Conservation (phyloP, 1,140 invertebrate genomes). For the Apis mellifera region DNA sequence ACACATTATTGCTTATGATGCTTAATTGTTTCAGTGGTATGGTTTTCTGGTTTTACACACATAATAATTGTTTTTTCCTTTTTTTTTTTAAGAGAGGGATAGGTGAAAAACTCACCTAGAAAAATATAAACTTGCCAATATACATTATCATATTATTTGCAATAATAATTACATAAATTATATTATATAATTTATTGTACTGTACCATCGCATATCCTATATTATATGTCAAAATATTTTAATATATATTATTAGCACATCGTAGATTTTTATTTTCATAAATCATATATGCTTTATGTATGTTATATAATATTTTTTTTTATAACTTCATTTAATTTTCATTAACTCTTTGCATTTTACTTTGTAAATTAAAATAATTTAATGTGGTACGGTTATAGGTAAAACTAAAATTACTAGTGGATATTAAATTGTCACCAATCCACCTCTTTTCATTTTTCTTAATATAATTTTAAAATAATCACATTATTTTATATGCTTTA, state of each 20-base stretch:
- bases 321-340: not conserved
- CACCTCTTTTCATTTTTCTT: not conserved
- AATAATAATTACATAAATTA: not conserved
- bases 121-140: not conserved
- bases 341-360: not conserved
- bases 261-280: not conserved
- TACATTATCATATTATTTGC: not conserved
- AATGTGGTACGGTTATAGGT: not conserved
- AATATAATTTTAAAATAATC: not conserved
- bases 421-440: not conserved
- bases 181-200: not conserved
- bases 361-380: not conserved
- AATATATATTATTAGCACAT: not conserved
- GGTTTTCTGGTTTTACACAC: constrained; percentile 59
- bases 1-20: constrained; percentile 61
- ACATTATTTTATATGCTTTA: not conserved
- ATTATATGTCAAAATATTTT: not conserved
- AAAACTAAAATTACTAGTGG: not conserved
- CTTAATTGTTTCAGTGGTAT: constrained; percentile 63
- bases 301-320: not conserved
- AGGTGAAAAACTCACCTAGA: constrained; percentile 22
- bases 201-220: not conserved
- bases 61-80: not conserved
- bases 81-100: constrained; percentile 46
- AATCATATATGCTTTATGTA: not conserved